These are phyloP conservation scores for Periparus ater DNA, from an alignment of 2,797 vertebrate species.

Conservation along the genomic window DNA sequence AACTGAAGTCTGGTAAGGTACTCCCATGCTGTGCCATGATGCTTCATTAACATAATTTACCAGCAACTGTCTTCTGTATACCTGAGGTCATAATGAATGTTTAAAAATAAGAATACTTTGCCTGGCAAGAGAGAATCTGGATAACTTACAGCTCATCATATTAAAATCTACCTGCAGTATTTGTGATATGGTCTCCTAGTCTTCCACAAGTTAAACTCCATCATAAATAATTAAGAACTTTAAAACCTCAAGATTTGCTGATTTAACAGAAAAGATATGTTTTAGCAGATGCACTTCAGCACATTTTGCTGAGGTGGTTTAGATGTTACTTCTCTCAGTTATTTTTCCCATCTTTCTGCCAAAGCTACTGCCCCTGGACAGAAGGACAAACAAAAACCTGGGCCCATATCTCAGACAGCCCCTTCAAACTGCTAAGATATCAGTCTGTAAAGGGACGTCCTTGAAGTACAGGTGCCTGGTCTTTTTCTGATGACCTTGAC, in stretches of 20 bases:
- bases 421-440: background rate
- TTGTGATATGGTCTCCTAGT: background rate
- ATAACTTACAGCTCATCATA: background rate
- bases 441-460: background rate
- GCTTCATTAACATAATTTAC: background rate
- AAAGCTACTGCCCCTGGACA: background rate
- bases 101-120: background rate
- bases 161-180: background rate
- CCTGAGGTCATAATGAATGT: background rate
- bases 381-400: background rate
- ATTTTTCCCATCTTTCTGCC: slow-evolving; percentile 4
- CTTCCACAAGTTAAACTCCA: background rate
- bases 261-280: background rate
- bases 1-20: background rate
- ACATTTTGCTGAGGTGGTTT: slow-evolving; percentile 21
- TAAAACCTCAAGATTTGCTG: background rate
- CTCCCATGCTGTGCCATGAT: background rate
- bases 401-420: background rate
- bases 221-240: slow-evolving; percentile 6
- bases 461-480: background rate
- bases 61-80: background rate
- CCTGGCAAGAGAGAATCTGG: background rate
- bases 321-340: background rate
- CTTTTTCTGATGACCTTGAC: background rate
- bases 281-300: background rate